phyloP scores from a whole-genome alignment of 2,797 vertebrate genomes.

The Paguma larvata region DNA sequence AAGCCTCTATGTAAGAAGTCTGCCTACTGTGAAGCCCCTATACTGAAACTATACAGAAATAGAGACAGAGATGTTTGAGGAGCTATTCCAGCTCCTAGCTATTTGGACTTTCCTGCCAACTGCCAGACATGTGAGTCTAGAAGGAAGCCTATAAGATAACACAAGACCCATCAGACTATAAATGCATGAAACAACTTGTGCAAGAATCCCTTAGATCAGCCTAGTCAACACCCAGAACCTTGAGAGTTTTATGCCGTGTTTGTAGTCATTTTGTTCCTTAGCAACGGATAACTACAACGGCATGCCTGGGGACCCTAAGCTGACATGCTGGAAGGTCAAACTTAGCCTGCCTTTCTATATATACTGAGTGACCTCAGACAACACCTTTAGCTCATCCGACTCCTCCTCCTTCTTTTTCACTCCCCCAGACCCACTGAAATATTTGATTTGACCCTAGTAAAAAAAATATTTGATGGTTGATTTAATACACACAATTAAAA shows the following conservation, averaged over 20 bases:
- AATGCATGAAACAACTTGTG: neutral
- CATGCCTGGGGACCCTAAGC: neutral
- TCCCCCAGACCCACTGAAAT: neutral
- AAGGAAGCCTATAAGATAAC: neutral
- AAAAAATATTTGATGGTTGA: constrained; percentile 7
- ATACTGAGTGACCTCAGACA: constrained; percentile 7
- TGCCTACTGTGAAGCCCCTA: neutral
- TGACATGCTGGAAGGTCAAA: neutral
- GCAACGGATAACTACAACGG: neutral
- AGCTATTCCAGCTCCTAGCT: neutral
- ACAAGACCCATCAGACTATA: neutral
- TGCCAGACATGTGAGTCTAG: neutral
- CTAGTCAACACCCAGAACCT: constrained; percentile 4
- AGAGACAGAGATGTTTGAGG: neutral
- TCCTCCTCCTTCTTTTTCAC: neutral
- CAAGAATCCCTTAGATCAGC: neutral
- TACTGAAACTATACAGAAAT: neutral
- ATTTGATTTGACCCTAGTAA: neutral
- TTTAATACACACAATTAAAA: constrained; percentile 15
- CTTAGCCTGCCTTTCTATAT: neutral
- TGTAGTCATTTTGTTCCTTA: neutral
- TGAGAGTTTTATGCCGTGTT: neutral
- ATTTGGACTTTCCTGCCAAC: constrained; percentile 1
- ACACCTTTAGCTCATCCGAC: neutral
- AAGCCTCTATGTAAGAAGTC: constrained; percentile 13